These are phyloP conservation scores for Alloplasta piceator DNA, from an alignment of 2,888 invertebrate genomes.

Conservation along the genomic window DNA sequence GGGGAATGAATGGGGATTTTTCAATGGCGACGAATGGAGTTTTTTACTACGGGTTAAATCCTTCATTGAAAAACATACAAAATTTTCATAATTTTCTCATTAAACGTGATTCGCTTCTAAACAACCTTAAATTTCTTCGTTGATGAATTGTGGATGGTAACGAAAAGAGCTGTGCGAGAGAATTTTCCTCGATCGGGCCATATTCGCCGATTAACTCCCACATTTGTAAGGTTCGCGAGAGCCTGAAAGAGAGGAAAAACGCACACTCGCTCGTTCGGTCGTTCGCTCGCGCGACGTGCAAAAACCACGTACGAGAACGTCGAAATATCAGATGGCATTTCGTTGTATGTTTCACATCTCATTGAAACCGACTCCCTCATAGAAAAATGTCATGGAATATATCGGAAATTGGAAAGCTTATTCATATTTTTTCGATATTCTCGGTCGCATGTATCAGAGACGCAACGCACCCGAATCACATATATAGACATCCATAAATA, in stretches of 20 bases:
- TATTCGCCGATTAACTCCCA: not conserved
- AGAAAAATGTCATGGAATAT: constrained; percentile 82
- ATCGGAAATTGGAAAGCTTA: constrained; percentile 83
- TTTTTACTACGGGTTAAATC: too few relatives aligned
- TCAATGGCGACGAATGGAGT: too few relatives aligned
- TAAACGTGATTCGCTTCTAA: too few relatives aligned
- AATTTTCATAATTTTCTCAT: too few relatives aligned
- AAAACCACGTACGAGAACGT: constrained; percentile 71
- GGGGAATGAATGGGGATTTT: too few relatives aligned
- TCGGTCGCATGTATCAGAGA: constrained; percentile 61
- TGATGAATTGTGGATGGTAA: too few relatives aligned
- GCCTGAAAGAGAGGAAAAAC: constrained; percentile 41
- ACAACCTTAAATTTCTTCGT: too few relatives aligned
- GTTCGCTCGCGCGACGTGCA: constrained; percentile 41
- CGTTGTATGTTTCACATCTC: constrained; percentile 80
- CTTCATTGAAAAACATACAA: too few relatives aligned
- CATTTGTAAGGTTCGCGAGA: not conserved
- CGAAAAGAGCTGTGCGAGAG: too few relatives aligned
- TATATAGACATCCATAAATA: constrained; percentile 5
- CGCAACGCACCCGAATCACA: constrained; percentile 43
- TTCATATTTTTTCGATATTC: constrained; percentile 81
- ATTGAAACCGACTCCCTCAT: constrained; percentile 80
- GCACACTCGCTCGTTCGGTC: constrained; percentile 33
- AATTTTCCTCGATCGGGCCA: too few relatives aligned
- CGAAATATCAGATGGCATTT: constrained; percentile 81